These are phyloP conservation scores for Druceiella hillmani DNA, from an alignment of 2,888 invertebrate genomes.

Conservation along the genomic window DNA sequence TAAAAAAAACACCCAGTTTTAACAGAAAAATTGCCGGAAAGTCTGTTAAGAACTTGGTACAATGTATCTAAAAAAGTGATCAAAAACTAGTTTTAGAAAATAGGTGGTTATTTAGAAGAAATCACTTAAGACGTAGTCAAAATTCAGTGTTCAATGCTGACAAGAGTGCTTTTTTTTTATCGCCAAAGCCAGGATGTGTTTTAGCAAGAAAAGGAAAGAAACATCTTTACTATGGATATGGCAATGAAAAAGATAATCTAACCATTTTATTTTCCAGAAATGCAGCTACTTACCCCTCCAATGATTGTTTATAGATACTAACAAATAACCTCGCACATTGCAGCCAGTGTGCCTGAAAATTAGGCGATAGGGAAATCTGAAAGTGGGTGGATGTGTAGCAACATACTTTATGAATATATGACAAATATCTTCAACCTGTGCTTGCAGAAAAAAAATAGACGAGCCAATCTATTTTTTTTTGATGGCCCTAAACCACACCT, in stretches of 20 bases:
- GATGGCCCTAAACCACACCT: no score
- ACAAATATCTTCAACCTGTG: conserved; percentile 8
- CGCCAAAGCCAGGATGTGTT: no score
- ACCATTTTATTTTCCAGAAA: neutral
- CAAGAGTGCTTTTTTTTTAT: no score
- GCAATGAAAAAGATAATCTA: conserved; percentile 2
- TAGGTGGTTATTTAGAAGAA: no score
- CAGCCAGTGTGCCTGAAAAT: conserved; percentile 6
- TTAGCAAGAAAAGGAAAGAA: no score
- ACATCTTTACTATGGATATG: neutral
- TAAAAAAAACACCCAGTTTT: no score
- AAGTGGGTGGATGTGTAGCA: conserved; percentile 10
- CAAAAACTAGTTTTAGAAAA: no score
- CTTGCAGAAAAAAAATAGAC: conserved; percentile 6
- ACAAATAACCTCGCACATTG: conserved; percentile 6
- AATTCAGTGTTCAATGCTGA: no score
- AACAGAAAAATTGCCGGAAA: no score
- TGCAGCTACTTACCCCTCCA: conserved; percentile 6
- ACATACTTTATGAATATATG: conserved; percentile 8
- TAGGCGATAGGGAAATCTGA: conserved; percentile 8
- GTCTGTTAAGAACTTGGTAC: no score
- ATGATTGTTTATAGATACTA: conserved; percentile 9
- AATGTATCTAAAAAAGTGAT: no score
- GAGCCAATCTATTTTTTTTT: conserved; percentile 8
- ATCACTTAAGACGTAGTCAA: no score